Percentiles rank a stretch among this genome's conserved stretches.
phyloP scores from a whole-genome alignment of 1,140 invertebrate genomes.

The Danaus melanippus region DNA sequence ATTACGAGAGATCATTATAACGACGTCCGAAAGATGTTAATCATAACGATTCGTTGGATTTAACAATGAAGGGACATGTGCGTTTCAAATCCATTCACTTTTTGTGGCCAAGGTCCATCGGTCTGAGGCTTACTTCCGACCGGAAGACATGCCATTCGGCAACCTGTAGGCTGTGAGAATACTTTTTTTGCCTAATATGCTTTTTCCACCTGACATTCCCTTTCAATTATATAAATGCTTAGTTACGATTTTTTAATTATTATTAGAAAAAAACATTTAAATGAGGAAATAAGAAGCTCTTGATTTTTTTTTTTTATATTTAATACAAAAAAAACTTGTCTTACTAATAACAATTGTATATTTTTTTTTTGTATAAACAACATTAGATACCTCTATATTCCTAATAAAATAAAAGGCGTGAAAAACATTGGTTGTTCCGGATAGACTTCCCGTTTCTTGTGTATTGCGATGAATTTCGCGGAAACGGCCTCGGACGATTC shows the following conservation, averaged over 20 bases:
- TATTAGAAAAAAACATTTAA: too few species aligned
- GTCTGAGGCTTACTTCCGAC: constrained; percentile 62
- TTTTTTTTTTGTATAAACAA: background rate
- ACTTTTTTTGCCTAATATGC: constrained; percentile 45
- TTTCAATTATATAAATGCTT: too few species aligned
- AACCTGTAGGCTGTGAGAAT: constrained; percentile 65
- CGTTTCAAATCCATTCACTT: constrained; percentile 46
- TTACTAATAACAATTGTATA: too few species aligned
- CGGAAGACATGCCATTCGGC: constrained; percentile 58
- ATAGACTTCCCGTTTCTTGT: constrained; percentile 65
- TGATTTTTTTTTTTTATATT: too few species aligned
- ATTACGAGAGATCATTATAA: constrained; percentile 39
- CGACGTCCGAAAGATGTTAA: constrained; percentile 48
- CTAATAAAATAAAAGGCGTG: constrained; percentile 32
- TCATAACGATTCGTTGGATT: constrained; percentile 40
- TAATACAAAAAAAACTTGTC: too few species aligned
- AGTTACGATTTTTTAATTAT: too few species aligned
- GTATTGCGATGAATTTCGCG: constrained; percentile 62
- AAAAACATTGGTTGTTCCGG: constrained; percentile 59
- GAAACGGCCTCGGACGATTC: constrained; percentile 46
- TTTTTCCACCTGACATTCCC: constrained; percentile 25
- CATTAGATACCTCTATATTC: constrained; percentile 24
- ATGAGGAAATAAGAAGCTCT: too few species aligned
- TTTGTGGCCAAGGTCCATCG: constrained; percentile 53
- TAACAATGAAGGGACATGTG: constrained; percentile 50